Conservation (phyloP, 2,888 invertebrate species). For the Horisme vitalbata region DNA sequence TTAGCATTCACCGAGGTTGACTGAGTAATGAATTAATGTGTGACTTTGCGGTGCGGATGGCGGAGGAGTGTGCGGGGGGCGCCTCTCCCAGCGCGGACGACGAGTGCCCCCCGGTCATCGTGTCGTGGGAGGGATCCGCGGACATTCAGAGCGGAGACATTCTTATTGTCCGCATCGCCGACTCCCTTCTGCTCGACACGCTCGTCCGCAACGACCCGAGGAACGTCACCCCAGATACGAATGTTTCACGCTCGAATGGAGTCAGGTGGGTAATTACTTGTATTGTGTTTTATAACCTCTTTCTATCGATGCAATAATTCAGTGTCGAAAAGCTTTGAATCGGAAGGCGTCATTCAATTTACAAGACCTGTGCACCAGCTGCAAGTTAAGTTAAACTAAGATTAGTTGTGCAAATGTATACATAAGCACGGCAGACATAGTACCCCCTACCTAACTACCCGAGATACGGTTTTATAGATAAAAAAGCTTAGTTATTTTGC, state of each 20-base stretch:
- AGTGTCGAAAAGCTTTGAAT: conserved; percentile 19
- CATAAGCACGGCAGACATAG: conserved; percentile 1
- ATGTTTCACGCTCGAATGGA: conserved; percentile 51
- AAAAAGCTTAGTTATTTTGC: too few species aligned
- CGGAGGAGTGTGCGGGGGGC: conserved; percentile 65
- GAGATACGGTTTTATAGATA: conserved; percentile 9
- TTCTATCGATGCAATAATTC: conserved; percentile 22
- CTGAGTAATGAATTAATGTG: conserved; percentile 55
- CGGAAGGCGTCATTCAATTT: not conserved
- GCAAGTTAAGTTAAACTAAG: not conserved
- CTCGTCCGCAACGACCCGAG: conserved; percentile 47
- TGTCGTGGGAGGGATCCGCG: conserved; percentile 86
- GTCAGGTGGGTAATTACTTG: conserved; percentile 56
- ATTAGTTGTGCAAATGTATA: not conserved
- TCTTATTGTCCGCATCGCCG: conserved; percentile 87
- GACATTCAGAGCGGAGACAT: conserved; percentile 89
- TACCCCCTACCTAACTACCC: too few species aligned
- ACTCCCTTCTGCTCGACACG: conserved; percentile 79
- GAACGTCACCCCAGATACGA: conserved; percentile 53
- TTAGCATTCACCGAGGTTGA: conserved; percentile 47
- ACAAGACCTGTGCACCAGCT: not conserved
- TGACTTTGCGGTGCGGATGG: conserved; percentile 64
- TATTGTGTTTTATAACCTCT: conserved; percentile 16
- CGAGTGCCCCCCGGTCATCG: conserved; percentile 82
- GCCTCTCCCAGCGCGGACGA: conserved; percentile 55